Percentiles rank a stretch among this genome's conserved stretches.
phyloP scores from a whole-genome alignment of 2,888 invertebrate genomes.

The Cybosia mesomella region DNA sequence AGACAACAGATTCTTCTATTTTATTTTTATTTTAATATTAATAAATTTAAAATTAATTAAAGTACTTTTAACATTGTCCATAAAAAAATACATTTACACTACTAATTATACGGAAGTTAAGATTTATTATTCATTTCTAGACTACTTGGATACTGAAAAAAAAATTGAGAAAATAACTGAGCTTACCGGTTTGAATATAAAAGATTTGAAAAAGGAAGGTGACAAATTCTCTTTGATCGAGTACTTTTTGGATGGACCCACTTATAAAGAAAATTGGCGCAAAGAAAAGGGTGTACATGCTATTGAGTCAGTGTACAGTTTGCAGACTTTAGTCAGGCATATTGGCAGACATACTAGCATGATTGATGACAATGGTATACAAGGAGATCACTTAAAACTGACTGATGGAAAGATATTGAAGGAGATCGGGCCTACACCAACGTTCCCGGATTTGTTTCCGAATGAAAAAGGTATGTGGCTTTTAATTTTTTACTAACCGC shows the following conservation, averaged over 20 bases:
- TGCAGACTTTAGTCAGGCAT: conserved; percentile 68
- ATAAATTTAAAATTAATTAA: not conserved
- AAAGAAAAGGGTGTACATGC: conserved; percentile 63
- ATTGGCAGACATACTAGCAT: conserved; percentile 62
- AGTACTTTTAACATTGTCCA: not conserved
- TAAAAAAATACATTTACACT: not conserved
- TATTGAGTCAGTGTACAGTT: conserved; percentile 64
- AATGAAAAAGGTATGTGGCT: conserved; percentile 43
- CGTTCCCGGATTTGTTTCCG: conserved; percentile 53
- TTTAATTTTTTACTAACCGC: not conserved
- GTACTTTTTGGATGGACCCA: conserved; percentile 70
- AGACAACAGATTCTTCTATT: too few relatives aligned
- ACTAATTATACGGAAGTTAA: conserved; percentile 1
- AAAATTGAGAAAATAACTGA: conserved; percentile 70
- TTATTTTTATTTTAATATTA: not conserved
- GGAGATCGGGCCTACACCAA: conserved; percentile 62
- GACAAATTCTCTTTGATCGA: conserved; percentile 70
- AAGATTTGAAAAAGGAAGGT: conserved; percentile 65
- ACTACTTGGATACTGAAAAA: conserved; percentile 65
- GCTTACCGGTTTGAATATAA: conserved; percentile 72
- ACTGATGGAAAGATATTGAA: conserved; percentile 53
- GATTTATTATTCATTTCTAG: conserved; percentile 52
- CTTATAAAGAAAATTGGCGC: conserved; percentile 65
- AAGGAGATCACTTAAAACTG: conserved; percentile 48
- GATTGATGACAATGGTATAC: conserved; percentile 47